Percentiles rank a stretch among this genome's conserved stretches.
phyloP scores from a whole-genome alignment of 2,888 invertebrate genomes.

The Drosophila suboccidentalis region DNA sequence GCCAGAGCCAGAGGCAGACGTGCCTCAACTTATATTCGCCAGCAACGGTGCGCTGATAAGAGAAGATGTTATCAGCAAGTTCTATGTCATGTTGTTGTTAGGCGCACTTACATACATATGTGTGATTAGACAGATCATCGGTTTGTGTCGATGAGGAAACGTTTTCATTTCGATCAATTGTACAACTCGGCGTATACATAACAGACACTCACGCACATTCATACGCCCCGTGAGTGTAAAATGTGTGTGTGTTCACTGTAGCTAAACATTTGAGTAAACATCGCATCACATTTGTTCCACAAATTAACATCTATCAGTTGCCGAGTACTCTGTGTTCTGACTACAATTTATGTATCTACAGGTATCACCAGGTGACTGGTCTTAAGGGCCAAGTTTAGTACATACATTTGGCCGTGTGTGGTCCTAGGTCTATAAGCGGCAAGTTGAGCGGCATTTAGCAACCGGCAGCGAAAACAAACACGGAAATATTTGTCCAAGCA shows the following conservation, averaged over 20 bases:
- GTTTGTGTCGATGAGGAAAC: slow-evolving; percentile 5
- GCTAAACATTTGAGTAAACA: slow-evolving; percentile 77
- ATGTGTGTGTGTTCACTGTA: slow-evolving; percentile 33
- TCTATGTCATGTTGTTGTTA: slow-evolving; percentile 17
- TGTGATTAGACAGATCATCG: slow-evolving; percentile 21
- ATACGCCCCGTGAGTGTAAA: slow-evolving; percentile 44
- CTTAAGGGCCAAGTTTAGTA: background rate
- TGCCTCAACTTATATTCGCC: slow-evolving; percentile 20
- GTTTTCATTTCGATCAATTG: slow-evolving; percentile 17
- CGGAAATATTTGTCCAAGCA: slow-evolving; percentile 62
- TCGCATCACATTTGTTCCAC: slow-evolving; percentile 52
- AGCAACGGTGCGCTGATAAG: slow-evolving; percentile 26
- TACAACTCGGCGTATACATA: slow-evolving; percentile 41
- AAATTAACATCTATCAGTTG: slow-evolving; percentile 63
- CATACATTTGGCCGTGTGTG: slow-evolving; percentile 30
- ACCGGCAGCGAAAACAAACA: slow-evolving; percentile 45
- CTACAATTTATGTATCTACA: background rate
- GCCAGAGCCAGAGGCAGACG: slow-evolving; percentile 14
- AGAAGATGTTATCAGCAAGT: slow-evolving; percentile 22
- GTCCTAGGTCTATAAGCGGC: slow-evolving; percentile 42
- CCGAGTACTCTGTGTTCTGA: slow-evolving; percentile 16
- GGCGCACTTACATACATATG: background rate
- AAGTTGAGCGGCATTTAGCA: slow-evolving; percentile 29
- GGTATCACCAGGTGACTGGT: slow-evolving; percentile 1
- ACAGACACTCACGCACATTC: slow-evolving; percentile 20